Evolutionary conservation across 2,797 vertebrate genomes (phyloP), one percentile per base, ranked within the genome.

Genomic region (Xenentodon cancila): DNA sequence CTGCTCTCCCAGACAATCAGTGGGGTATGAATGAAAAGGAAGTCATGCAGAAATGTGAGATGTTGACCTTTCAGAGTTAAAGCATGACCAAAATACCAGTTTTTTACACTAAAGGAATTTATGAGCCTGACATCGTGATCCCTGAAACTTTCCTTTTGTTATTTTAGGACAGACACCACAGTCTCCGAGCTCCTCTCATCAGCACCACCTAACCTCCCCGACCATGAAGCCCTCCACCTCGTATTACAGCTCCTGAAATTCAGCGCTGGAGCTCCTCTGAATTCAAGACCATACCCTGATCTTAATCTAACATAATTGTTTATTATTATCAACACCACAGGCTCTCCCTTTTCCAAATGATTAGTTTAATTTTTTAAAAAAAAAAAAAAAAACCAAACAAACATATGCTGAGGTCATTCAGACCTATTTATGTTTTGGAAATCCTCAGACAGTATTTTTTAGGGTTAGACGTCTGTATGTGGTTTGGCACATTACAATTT

Each of bases 131-230:
- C 27, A 22, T 46, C 20, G n/a, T 7, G 21, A 30, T 19, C 4
- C 19, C 4, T 40, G 37, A 40, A 15, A 19, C 12, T 6, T 13
- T 1, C 21, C 18, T 5, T 63, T 11, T 16, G n/a, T 65, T 34
- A 68, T 21, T 47, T 52, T 71, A 93, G 92, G 86, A 50, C 93
- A 88, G 60, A 82, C 85, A 1, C 71, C 88, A 2, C 89, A 89
- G 45, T 87, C 87, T 68, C 91, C 92, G 7, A 77, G 90, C 62
- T 87, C 91, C 5, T 90, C 91, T 44, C 93, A 92, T 75, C 91
- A 90, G 2, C 91, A 88, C 2, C 88, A 90, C 74, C 71, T 94
- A 62, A 83, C 68, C n/a, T 70, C 89, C 1, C 71, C 86, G 3
- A 66, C 81, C 22, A 80, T 89, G 71, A 92, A 91, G 71, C 77